phyloP scores from a whole-genome alignment of 2,797 vertebrate species.

The Rhinogobio ventralis region DNA sequence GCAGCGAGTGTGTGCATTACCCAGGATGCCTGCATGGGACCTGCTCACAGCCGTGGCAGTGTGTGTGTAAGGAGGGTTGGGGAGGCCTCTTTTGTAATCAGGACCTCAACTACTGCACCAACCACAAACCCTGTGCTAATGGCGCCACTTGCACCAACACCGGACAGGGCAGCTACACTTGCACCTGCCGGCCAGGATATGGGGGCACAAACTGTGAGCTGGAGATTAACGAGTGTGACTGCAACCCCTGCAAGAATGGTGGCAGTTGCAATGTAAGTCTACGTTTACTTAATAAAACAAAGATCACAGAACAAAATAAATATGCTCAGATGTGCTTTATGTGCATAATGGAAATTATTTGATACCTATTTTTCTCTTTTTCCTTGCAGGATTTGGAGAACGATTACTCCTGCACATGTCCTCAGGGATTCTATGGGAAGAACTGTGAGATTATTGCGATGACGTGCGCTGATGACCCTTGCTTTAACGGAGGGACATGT shows the following conservation, averaged over 20 bases:
- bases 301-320: too few species aligned
- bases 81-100: conserved; percentile 97
- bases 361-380: conserved; percentile 42
- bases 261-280: conserved; percentile 91
- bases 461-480: conserved; percentile 90
- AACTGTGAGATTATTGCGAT: conserved; percentile 89
- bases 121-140: conserved; percentile 93
- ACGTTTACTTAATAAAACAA: background rate
- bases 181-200: conserved; percentile 90
- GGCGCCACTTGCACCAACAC: conserved; percentile 97
- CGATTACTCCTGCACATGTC: conserved; percentile 88
- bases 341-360: conserved; percentile 34
- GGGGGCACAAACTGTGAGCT: conserved; percentile 90
- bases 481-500: conserved; percentile 94
- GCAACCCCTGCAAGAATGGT: conserved; percentile 92
- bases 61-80: conserved; percentile 98
- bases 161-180: conserved; percentile 95
- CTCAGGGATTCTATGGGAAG: conserved; percentile 88
- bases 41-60: conserved; percentile 90
- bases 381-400: conserved; percentile 85
- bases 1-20: conserved; percentile 91
- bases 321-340: background rate
- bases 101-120: conserved; percentile 98
- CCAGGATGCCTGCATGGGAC: conserved; percentile 95
- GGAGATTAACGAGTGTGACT: conserved; percentile 94